Conservation (phyloP, 1,140 invertebrate genomes). For the Chironomus striatipennis region DNA sequence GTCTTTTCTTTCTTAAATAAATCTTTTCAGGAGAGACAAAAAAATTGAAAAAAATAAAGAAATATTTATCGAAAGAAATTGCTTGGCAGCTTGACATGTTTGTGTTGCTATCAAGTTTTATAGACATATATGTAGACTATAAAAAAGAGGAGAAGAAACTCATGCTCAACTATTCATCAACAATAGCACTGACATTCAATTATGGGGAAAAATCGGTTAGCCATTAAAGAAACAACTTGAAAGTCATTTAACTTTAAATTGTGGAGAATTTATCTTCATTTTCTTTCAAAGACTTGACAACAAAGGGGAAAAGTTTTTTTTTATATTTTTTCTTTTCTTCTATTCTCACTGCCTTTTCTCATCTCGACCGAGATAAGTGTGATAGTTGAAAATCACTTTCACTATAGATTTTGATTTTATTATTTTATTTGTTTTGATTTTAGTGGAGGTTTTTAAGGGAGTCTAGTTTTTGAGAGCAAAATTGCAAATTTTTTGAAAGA, state of each 20-base stretch:
- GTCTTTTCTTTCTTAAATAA: neutral
- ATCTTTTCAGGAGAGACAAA: neutral
- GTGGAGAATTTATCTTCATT: neutral
- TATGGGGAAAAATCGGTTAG: neutral
- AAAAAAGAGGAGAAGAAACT: neutral
- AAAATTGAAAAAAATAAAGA: neutral
- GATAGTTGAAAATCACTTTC: too few relatives aligned
- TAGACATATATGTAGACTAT: neutral
- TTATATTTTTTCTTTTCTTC: neutral
- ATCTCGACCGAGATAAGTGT: too few relatives aligned
- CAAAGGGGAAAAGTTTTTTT: neutral
- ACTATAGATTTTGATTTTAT: too few relatives aligned
- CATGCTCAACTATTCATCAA: conserved; percentile 1
- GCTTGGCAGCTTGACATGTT: conserved; percentile 17
- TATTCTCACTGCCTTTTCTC: neutral
- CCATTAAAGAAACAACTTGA: neutral
- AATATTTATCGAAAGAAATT: neutral
- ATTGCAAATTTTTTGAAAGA: too few relatives aligned
- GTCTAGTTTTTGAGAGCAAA: too few relatives aligned
- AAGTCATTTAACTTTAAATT: neutral
- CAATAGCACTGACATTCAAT: neutral
- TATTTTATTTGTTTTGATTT: too few relatives aligned
- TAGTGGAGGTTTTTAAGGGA: too few relatives aligned
- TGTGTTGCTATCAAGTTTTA: conserved; percentile 4
- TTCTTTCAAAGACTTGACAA: neutral